Conservation (phyloP, 2,113 vertebrate species). For the Labeo catla region DNA sequence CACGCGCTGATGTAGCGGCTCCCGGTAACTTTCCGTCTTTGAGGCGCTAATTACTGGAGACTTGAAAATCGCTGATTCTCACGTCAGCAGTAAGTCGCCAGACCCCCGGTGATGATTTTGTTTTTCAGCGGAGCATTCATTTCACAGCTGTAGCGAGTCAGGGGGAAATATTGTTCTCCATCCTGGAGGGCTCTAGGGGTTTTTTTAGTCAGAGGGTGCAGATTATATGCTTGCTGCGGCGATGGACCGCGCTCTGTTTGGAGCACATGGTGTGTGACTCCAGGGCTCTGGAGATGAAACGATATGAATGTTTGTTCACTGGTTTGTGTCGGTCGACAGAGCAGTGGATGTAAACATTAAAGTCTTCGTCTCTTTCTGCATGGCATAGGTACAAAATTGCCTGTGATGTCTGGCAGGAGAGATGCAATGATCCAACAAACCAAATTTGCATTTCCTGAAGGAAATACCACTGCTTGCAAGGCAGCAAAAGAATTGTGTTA, state of each 20-base stretch:
- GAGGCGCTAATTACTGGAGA: constrained; percentile 36
- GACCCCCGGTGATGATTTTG: constrained; percentile 38
- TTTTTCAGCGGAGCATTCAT: constrained; percentile 40
- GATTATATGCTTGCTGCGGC: constrained; percentile 27
- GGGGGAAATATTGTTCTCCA: constrained; percentile 33
- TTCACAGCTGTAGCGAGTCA: constrained; percentile 34
- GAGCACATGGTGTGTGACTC: constrained; percentile 14
- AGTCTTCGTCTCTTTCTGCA: not conserved
- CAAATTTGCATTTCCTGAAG: constrained; percentile 5
- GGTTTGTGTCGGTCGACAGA: constrained; percentile 8
- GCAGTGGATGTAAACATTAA: constrained; percentile 23
- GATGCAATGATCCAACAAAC: not conserved
- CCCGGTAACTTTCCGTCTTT: constrained; percentile 13
- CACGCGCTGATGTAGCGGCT: constrained; percentile 19
- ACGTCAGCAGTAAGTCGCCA: constrained; percentile 29
- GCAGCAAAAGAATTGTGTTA: not conserved
- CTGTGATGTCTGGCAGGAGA: not conserved
- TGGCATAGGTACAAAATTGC: not conserved
- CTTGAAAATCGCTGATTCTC: constrained; percentile 18
- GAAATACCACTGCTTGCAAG: not conserved
- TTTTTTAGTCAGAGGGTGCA: constrained; percentile 17
- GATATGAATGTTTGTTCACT: constrained; percentile 33
- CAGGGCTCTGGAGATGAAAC: constrained; percentile 26
- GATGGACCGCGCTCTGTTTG: constrained; percentile 13
- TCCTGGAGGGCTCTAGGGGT: constrained; percentile 19